These are phyloP conservation scores for pig (Sus scrofa) DNA, from an alignment of 2,113 vertebrate species.

Conservation along the genomic window DNA sequence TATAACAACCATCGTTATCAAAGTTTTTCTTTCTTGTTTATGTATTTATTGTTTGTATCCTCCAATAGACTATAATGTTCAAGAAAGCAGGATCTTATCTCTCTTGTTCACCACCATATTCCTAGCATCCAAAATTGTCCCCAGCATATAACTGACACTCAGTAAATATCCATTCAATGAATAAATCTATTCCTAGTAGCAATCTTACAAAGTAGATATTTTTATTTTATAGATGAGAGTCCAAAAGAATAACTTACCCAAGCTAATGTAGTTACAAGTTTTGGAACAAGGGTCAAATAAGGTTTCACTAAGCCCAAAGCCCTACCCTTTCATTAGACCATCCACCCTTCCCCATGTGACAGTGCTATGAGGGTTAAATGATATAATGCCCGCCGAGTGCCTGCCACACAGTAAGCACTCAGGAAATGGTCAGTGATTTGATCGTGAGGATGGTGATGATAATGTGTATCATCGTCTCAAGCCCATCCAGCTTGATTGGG, in stretches of 20 bases:
- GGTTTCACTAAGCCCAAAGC: conserved; percentile 25
- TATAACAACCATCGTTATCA: background rate
- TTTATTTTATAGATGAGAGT: background rate
- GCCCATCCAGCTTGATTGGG: background rate
- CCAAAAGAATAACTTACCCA: background rate
- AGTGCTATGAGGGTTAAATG: background rate
- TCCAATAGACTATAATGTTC: background rate
- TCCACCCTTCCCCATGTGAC: background rate
- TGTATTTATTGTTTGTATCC: background rate
- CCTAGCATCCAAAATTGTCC: background rate
- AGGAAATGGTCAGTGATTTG: background rate
- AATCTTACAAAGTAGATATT: background rate
- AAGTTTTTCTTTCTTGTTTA: background rate
- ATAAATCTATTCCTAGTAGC: background rate
- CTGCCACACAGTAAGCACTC: background rate
- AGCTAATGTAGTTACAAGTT: background rate
- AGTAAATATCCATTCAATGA: background rate
- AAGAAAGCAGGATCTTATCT: background rate
- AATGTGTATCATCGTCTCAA: background rate
- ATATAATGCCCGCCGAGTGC: background rate
- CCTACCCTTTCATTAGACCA: background rate
- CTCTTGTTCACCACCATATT: background rate
- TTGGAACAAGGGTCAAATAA: background rate
- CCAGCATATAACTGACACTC: background rate
- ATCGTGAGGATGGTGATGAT: background rate